A percentile compares a stretch with the other conserved stretches of the same genome.
Conservation (phyloP, 2,888 invertebrate genomes). For the Agonopterix subpropinquella region DNA sequence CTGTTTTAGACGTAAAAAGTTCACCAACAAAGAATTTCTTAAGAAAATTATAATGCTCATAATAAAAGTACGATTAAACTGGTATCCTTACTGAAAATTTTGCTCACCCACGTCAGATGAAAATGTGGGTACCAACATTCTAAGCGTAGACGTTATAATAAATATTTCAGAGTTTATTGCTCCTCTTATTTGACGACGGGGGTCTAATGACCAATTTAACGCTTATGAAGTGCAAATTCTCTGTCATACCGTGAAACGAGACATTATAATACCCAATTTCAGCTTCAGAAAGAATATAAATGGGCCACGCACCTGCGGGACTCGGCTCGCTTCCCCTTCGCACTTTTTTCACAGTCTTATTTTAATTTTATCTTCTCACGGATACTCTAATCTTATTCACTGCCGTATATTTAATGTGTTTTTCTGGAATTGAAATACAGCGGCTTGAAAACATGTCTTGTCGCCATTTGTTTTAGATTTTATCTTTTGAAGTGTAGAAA, state of each 20-base stretch:
- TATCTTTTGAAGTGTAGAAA: too few species aligned
- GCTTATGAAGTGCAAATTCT: constrained; percentile 72
- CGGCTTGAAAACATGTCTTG: neutral
- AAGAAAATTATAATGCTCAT: constrained; percentile 9
- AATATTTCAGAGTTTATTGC: constrained; percentile 62
- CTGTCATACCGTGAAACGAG: constrained; percentile 64
- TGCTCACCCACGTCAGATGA: constrained; percentile 14
- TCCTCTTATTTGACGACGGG: constrained; percentile 47
- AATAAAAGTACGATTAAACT: constrained; percentile 18
- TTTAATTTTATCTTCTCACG: constrained; percentile 26
- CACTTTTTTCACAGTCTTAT: constrained; percentile 19
- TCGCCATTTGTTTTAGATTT: too few species aligned
- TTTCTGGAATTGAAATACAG: neutral
- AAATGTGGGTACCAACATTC: constrained; percentile 4
- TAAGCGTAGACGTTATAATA: constrained; percentile 32
- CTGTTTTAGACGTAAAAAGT: constrained; percentile 1
- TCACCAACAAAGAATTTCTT: constrained; percentile 1
- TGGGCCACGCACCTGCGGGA: constrained; percentile 43
- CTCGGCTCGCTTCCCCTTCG: constrained; percentile 15
- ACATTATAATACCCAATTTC: constrained; percentile 68
- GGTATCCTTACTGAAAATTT: constrained; percentile 11
- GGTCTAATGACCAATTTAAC: constrained; percentile 68
- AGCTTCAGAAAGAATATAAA: constrained; percentile 64
- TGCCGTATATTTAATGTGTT: constrained; percentile 11
- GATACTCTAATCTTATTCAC: constrained; percentile 16